These are phyloP conservation scores for Drosophila anomalata DNA, from an alignment of 2,888 invertebrate species.

Conservation along the genomic window DNA sequence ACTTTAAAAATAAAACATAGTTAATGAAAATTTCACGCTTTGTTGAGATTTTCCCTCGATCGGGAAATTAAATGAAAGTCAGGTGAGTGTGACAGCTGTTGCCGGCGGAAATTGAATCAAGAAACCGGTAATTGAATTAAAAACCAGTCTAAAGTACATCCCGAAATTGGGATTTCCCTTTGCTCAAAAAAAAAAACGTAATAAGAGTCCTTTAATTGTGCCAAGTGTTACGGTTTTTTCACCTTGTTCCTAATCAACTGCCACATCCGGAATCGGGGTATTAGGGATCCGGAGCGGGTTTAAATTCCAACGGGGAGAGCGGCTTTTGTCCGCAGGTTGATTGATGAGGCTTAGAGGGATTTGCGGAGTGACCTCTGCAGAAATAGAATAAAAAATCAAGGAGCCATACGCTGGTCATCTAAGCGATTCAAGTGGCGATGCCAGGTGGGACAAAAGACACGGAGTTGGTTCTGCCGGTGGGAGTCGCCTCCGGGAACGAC, in stretches of 20 bases:
- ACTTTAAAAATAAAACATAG: no score
- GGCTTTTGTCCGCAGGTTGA: constrained; percentile 1
- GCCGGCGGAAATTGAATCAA: constrained; percentile 24
- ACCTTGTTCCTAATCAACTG: constrained; percentile 2
- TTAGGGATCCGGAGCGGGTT: neutral
- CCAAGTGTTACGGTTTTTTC: neutral
- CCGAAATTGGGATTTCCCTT: neutral
- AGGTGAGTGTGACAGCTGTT: constrained; percentile 19
- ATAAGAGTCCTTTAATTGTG: constrained; percentile 21
- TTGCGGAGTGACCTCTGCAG: neutral
- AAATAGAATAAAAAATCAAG: neutral
- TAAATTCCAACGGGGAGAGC: constrained; percentile 10
- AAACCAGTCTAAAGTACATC: neutral
- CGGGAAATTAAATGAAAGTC: neutral
- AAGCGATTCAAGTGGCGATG: neutral
- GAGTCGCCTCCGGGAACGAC: neutral
- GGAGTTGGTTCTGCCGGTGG: neutral
- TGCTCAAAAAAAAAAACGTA: neutral
- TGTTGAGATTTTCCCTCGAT: neutral
- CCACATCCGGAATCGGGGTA: neutral
- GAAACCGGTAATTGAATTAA: constrained; percentile 23
- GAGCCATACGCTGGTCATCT: neutral
- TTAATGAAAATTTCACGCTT: neutral
- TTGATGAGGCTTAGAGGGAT: constrained; percentile 2
- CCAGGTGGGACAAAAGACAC: neutral